Base-by-base conservation (phyloP, 2,113 vertebrate species). In the Spea multiplicata region DNA sequence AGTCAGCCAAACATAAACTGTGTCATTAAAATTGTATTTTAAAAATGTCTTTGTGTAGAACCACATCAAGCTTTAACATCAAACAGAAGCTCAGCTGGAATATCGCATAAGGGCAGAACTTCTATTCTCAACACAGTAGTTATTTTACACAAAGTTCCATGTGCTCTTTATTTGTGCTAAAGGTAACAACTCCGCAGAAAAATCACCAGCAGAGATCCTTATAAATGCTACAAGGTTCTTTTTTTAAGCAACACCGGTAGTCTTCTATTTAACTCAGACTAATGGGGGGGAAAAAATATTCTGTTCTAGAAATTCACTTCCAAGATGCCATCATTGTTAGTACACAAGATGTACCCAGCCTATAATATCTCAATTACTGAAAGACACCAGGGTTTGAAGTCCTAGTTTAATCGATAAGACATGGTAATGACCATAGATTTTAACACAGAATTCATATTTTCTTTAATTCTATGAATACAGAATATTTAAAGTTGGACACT, bases 81-180 rank as follows among this genome's bases (percentile, higher is more conserved):
- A 81, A 81, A n/a, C 84, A 85, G 83, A 71, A 75, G 44, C 6
- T 61, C 83, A 85, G 84, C 84, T 84, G 88, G 89, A 78, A 49
- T 0, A 0, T 83, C 77, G 55, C 44, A 3, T 0, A 0, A 30
- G 76, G 72, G 66, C 84, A 76, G 77, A 75, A 59, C 0, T 0
- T 59, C 61, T 82, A 62, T 75, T 30, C 83, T 72, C 71, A 71
- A 83, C 65, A 72, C 44, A 0, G 6, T 76, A 65, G 44, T 61
- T 71, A 57, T 69, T 44, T 70, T 65, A 53, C 49, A 66, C 80
- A 83, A 83, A 0, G 0, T 5, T 78, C 8, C 47, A 44, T 59
- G 80, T 7, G 0, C 0, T 84, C 75, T 73, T 87, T 13, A 3
- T 81, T 85, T 80, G 80, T 57, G 5, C 76, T 73, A 80, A 83